Evolutionary conservation across 2,113 vertebrate species (phyloP), one percentile per base, ranked within the genome.

Genomic region (Psilopsiagon aymara): DNA sequence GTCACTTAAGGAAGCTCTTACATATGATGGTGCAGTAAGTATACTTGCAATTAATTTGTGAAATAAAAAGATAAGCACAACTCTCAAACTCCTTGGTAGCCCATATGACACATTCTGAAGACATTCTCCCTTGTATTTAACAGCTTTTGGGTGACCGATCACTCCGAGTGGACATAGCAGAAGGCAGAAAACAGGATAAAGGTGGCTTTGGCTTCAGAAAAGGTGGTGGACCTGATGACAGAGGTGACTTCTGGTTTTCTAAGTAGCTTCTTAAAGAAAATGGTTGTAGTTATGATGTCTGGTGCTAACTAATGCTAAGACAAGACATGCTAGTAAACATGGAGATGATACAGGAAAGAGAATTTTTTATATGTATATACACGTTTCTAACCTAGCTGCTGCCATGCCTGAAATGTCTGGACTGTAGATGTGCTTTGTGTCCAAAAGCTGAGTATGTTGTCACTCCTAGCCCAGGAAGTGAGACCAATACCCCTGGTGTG

Each of bases 101-200:
- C 64, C 29, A 33, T 10, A 3, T 33, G 29, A 29, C 70, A 17
- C 7, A 33, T 77, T 46, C 82, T 94, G 59, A 96, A 78, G n/a
- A n/a, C 39, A 39, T 33, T 90, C 47, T 94, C 3, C 63, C 83
- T 82, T 97, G 94, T 81, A 29, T 97, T 96, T 90, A 28, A 81
- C 98, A 99, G 99, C 97, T 99, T 84, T 97, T 99, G 82, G 98
- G 98, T 62, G 98, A 99, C 35, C 98, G 99, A 67, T 98, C 98
- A 92, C 98, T 99, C 91, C 98, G 99, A 97, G 99, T 99, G 96
- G 99, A 99, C 98, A 99, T 99, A 96, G 99, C 99, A 62, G 99
- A 99, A 96, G 99, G 99, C 81, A 98, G 99, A 85, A 99, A 98
- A 96, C 99, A 99, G 97, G 99, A 99, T 67, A 99, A 99, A 97